Percentiles rank a stretch among this genome's conserved stretches.
Conservation (phyloP, 2,113 vertebrate genomes). For the Coturnix japonica region DNA sequence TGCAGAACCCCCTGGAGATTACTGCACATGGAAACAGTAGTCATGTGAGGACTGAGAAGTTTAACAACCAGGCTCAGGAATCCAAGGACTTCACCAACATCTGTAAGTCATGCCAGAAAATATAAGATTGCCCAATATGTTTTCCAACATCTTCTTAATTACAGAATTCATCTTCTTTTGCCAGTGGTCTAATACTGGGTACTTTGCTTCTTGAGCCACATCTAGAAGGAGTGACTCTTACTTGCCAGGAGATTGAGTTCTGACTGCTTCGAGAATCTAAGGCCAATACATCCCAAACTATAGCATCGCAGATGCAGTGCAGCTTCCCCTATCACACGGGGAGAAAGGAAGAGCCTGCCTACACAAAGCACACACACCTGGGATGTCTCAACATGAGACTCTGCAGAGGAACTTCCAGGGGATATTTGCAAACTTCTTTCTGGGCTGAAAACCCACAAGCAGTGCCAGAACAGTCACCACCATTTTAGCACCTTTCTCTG, state of each 20-base stretch:
- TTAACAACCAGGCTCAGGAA: not conserved
- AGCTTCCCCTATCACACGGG: not conserved
- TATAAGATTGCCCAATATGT: not conserved
- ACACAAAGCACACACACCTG: not conserved
- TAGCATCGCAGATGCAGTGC: rapidly evolving
- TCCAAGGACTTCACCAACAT: not conserved
- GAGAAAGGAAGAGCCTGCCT: not conserved
- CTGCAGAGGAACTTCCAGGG: not conserved
- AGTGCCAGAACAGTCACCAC: rapidly evolving
- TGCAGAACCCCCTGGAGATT: not conserved
- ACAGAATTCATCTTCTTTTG: not conserved
- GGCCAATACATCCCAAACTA: not conserved
- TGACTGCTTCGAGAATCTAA: rapidly evolving
- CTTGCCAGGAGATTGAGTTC: rapidly evolving
- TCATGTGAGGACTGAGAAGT: not conserved
- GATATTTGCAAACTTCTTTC: not conserved
- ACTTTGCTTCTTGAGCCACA: not conserved
- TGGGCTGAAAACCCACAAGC: not conserved
- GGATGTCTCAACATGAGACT: not conserved
- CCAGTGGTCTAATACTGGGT: not conserved
- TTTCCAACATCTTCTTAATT: not conserved
- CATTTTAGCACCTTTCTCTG: not conserved
- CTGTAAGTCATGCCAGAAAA: not conserved
- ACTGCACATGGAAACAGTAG: not conserved
- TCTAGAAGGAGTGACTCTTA: not conserved